These are phyloP conservation scores for Hypomecis atomaria DNA, from an alignment of 2,888 invertebrate species.

Conservation along the genomic window DNA sequence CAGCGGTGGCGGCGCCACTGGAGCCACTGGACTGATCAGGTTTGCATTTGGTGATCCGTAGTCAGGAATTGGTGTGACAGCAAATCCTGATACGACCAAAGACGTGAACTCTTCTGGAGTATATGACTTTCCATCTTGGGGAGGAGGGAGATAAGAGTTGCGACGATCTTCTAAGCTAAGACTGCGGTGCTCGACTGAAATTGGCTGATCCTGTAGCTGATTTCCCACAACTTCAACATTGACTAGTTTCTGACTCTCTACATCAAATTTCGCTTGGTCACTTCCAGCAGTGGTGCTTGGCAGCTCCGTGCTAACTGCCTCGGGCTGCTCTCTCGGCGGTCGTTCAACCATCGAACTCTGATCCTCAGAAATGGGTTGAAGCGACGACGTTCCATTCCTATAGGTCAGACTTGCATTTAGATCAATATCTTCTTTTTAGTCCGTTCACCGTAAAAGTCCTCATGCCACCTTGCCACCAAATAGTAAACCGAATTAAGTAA, in stretches of 20 bases:
- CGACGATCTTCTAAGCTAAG: conserved; percentile 41
- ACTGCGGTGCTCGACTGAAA: conserved; percentile 39
- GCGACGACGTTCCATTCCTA: conserved; percentile 44
- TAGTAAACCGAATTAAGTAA: conserved; percentile 24
- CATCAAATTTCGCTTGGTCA: conserved; percentile 24
- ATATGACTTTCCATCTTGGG: conserved; percentile 42
- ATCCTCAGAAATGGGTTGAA: conserved; percentile 38
- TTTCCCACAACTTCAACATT: conserved; percentile 27
- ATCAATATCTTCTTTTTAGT: conserved; percentile 38
- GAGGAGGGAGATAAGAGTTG: conserved; percentile 38
- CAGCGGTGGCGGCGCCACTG: conserved; percentile 18
- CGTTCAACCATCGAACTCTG: conserved; percentile 36
- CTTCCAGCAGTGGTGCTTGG: conserved; percentile 18
- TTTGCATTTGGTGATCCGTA: conserved; percentile 10
- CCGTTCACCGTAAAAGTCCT: conserved; percentile 37
- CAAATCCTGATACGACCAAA: conserved; percentile 39
- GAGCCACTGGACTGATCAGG: conserved; percentile 13
- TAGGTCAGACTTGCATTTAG: conserved; percentile 41
- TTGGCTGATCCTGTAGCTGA: conserved; percentile 21
- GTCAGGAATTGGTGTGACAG: conserved; percentile 42
- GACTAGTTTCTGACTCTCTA: conserved; percentile 32
- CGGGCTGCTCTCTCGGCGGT: conserved; percentile 29
- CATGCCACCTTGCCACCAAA: conserved; percentile 44
- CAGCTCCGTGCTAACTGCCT: conserved; percentile 16
- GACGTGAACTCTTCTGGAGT: conserved; percentile 44